These are phyloP conservation scores for Myotis brandtii DNA, from an alignment of 2,113 vertebrate genomes.

Conservation along the genomic window DNA sequence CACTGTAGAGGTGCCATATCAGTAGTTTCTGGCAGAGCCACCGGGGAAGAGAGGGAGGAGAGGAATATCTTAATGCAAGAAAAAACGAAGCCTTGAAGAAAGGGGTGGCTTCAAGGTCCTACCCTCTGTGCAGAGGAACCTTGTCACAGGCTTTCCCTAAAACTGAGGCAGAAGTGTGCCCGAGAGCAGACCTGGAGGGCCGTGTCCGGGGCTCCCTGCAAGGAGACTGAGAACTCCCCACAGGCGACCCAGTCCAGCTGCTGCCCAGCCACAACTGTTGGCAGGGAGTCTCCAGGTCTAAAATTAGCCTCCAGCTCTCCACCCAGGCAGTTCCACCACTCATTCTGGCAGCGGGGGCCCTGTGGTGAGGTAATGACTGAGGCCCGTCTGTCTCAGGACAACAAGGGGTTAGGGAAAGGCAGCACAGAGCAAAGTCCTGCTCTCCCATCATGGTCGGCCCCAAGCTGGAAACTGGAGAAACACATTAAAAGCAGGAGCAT, in stretches of 20 bases:
- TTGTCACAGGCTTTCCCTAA: not conserved
- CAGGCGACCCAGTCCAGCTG: conserved; percentile 51
- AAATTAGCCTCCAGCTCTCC: conserved; percentile 85
- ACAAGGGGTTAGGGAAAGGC: conserved; percentile 14
- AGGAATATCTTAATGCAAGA: not conserved
- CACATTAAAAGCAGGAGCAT: no score
- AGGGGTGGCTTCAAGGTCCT: not conserved
- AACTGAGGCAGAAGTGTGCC: not conserved
- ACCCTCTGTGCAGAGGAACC: not conserved
- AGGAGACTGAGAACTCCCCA: conserved; percentile 55
- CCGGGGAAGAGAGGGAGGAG: not conserved
- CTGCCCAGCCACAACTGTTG: conserved; percentile 75
- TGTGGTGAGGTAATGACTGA: conserved; percentile 77
- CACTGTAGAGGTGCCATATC: not conserved
- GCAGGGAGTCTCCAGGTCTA: conserved; percentile 82
- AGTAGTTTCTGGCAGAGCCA: not conserved
- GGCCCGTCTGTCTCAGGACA: conserved; percentile 55
- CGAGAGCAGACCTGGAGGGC: not conserved
- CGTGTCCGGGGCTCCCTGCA: rapidly evolving
- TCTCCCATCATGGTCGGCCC: not conserved
- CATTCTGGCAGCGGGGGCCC: conserved; percentile 70
- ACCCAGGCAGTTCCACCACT: conserved; percentile 78
- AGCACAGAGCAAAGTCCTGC: not conserved
- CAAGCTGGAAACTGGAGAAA: not conserved
- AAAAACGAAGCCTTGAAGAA: not conserved